Conservation (phyloP, 2,888 invertebrate genomes). For the Eilema sororculum region DNA sequence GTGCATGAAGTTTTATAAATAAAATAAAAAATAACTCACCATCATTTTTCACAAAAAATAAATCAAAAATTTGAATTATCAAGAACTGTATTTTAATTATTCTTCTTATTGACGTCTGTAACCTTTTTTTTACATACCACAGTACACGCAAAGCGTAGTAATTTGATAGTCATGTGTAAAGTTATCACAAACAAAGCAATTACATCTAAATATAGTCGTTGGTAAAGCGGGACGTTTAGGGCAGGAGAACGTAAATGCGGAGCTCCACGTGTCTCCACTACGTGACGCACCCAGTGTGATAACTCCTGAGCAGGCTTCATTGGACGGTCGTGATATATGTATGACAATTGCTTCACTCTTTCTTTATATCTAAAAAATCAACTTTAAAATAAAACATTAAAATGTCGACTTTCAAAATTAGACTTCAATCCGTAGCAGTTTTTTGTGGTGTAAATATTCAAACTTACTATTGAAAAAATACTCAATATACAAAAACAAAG, state of each 20-base stretch:
- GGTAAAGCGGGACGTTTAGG: conserved; percentile 40
- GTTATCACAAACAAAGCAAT: conserved; percentile 19
- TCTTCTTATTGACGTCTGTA: conserved; percentile 16
- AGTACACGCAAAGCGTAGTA: conserved; percentile 9
- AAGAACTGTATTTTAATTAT: conserved; percentile 4
- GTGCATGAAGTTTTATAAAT: too few species aligned
- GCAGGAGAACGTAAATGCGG: conserved; percentile 66
- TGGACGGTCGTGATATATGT: conserved; percentile 66
- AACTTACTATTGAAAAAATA: too few species aligned
- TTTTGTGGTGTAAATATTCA: too few species aligned
- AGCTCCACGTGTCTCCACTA: conserved; percentile 83
- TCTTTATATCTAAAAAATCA: conserved; percentile 27
- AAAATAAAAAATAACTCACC: too few species aligned
- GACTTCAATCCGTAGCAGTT: too few species aligned
- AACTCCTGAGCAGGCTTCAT: conserved; percentile 84
- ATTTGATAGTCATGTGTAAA: neutral
- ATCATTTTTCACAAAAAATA: too few species aligned
- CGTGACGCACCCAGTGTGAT: conserved; percentile 88
- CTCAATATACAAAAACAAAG: neutral
- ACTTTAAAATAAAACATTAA: conserved; percentile 26
- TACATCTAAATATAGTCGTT: conserved; percentile 57
- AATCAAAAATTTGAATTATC: neutral
- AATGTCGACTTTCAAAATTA: too few species aligned
- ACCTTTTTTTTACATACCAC: conserved; percentile 15
- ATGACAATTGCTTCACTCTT: conserved; percentile 29